Evolutionary conservation across 2,888 invertebrate genomes (phyloP), one percentile per base, ranked within the genome.

Genomic region (Phyto melanocephala): DNA sequence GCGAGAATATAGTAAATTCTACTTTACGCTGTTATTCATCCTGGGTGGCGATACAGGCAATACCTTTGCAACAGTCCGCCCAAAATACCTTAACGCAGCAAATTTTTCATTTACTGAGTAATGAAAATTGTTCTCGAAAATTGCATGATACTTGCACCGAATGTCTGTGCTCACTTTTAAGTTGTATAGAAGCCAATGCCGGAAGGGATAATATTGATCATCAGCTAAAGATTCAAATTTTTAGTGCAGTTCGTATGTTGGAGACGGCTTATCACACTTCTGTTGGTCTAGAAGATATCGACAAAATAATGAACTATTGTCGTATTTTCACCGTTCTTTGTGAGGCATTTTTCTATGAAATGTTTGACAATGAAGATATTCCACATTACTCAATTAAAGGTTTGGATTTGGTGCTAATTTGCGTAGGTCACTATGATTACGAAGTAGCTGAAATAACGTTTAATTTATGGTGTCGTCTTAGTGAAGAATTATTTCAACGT

Each of bases 341-440:
- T 0, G 99, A 99, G 91, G 95, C 97, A 7, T 96, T 98, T 90
- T 92, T 99, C 85, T 95, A 95, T 84, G 95, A 95, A 88, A 96
- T 99, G 87, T 93, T 98, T 8, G 93, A 94, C 74, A 92, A 93
- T 11, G 92, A 92, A 50, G 93, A 93, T 84, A 90, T 91, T 79
- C 93, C 93, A 20, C 96, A 96, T 91, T 96, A 95, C 91, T 95
- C 96, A 0, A 92, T 98, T 83, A 95, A 96, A 89, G 95, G 96
- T 2, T 92, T 99, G 81, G 98, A 99, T 89, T 92, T 98, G 85
- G 95, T 98, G 10, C 92, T 99, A 58, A 94, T 95, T 42, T 98
- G 99, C 91, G 96, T 98, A 10, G 98, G 98, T 0, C 98, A 99
- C 92, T 98, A 98, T 91, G 98, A 99, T 90, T 99, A 98, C 92